These are phyloP conservation scores for Calameuta idolon DNA, from an alignment of 2,888 invertebrate genomes.

Conservation along the genomic window DNA sequence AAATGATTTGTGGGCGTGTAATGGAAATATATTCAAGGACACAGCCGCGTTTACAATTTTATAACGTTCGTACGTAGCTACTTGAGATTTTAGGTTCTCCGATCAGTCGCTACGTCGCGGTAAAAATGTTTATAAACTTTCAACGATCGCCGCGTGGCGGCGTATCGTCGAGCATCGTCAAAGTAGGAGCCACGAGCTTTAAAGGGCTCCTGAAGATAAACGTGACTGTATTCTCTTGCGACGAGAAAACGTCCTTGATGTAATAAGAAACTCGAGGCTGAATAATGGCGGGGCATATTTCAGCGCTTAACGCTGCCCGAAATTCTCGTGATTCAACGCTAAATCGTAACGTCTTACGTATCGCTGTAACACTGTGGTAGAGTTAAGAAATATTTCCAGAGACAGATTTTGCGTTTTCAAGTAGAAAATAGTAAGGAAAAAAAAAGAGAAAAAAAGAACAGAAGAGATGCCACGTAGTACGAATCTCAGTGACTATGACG, in stretches of 20 bases:
- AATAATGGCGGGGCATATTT: slow-evolving; percentile 55
- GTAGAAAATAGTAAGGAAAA: slow-evolving; percentile 23
- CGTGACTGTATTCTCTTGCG: background rate
- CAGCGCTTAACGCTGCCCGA: slow-evolving; percentile 19
- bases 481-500: background rate
- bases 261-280: slow-evolving; percentile 57
- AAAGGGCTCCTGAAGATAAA: background rate
- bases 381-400: background rate
- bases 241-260: slow-evolving; percentile 50
- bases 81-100: background rate
- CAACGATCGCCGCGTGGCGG: background rate
- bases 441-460: background rate
- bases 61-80: background rate
- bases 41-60: background rate
- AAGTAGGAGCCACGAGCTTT: background rate
- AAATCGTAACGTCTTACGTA: background rate
- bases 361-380: background rate
- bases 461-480: background rate
- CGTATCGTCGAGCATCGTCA: background rate
- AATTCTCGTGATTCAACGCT: background rate
- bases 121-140: background rate
- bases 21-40: background rate
- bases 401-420: slow-evolving; percentile 4
- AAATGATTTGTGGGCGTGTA: background rate
- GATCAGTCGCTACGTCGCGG: background rate